Evolutionary conservation across 2,888 invertebrate genomes (phyloP).

Genomic region (Dicroscelio sp.): DNA sequence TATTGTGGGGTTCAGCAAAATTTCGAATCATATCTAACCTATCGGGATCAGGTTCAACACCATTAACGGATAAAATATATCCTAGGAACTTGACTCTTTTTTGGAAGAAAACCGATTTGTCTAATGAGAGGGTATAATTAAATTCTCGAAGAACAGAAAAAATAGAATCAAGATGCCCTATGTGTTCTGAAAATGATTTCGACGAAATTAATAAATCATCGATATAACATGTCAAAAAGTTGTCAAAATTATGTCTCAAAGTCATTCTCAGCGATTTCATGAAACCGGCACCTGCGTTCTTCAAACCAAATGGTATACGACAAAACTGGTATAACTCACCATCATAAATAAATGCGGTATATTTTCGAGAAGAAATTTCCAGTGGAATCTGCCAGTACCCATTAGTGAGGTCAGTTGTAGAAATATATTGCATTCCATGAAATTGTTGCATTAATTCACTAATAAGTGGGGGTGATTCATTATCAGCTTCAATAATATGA

Average conservation of each 20-base stretch:
- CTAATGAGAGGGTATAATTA: background rate
- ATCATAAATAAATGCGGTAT: background rate
- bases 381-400: conserved; percentile 25
- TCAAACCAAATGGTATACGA: conserved; percentile 86
- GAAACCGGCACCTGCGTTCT: too few species aligned
- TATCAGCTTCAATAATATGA: background rate
- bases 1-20: background rate
- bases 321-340: conserved; percentile 82
- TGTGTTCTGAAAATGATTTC: background rate
- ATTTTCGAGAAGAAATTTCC: background rate
- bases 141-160: background rate
- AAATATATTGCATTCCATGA: background rate
- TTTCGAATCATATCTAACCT: conserved; percentile 11
- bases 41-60: background rate
- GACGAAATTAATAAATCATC: conserved; percentile 26
- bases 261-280: conserved; percentile 15
- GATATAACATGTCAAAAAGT: conserved; percentile 10
- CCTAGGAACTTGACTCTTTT: conserved; percentile 28
- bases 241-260: background rate
- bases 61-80: background rate
- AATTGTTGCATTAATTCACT: background rate
- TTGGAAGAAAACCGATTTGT: conserved; percentile 17
- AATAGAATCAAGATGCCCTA: background rate
- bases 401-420: background rate
- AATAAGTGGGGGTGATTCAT: background rate